A percentile compares a stretch with the other conserved stretches of the same genome.
phyloP scores from a whole-genome alignment of 2,797 vertebrate genomes.

The Pachyuromys duprasi region DNA sequence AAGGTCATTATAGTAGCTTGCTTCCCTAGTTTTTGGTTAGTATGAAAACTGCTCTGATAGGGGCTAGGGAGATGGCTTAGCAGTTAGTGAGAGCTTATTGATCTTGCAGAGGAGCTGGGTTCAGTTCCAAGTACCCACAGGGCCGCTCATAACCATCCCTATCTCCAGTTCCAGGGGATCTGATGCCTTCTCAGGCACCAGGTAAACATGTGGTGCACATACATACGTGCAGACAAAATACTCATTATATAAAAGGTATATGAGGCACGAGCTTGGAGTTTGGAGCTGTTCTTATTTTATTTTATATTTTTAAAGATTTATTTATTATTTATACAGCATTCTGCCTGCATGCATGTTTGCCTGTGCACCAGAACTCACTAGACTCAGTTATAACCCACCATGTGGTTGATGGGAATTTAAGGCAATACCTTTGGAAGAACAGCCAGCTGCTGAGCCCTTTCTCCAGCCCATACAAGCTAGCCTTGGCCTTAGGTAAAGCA shows the following conservation, averaged over 20 bases:
- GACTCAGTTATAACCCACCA: too few relatives aligned
- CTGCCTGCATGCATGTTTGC: too few relatives aligned
- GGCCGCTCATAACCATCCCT: not conserved
- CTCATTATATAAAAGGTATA: not conserved
- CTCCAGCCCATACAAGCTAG: not conserved
- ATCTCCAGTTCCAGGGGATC: not conserved
- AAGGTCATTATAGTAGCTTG: conserved; percentile 5
- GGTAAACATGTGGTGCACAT: not conserved
- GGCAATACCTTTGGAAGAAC: too few relatives aligned
- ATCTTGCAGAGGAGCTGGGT: not conserved
- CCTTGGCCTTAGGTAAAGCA: not conserved
- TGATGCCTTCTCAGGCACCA: too few relatives aligned
- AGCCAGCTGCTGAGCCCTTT: too few relatives aligned
- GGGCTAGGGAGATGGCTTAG: not conserved
- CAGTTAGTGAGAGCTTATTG: not conserved
- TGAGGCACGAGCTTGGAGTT: not conserved
- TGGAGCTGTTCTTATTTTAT: not conserved
- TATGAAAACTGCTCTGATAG: not conserved
- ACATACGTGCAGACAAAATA: not conserved
- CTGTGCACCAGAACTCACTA: too few relatives aligned
- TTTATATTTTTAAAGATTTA: too few relatives aligned
- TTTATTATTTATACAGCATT: too few relatives aligned
- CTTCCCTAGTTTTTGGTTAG: conserved; percentile 7
- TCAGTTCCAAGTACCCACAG: not conserved
- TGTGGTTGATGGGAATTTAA: too few relatives aligned